These are phyloP conservation scores for Rhizomys pruinosus DNA, from an alignment of 2,113 vertebrate species.

Conservation along the genomic window DNA sequence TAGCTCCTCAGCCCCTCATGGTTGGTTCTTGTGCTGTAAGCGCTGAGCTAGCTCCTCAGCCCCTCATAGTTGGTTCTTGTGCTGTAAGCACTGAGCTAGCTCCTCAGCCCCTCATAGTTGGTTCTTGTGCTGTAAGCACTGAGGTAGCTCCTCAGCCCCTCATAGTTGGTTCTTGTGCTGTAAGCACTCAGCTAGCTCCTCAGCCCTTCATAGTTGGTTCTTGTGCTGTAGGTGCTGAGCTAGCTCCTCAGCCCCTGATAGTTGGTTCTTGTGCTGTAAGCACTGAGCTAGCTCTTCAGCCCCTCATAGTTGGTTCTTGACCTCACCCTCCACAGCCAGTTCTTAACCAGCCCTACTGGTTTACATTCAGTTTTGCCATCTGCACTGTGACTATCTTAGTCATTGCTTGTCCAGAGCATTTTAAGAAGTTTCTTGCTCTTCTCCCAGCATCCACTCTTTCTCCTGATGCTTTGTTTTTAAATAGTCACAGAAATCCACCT, in stretches of 20 bases:
- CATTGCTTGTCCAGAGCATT: too few relatives aligned
- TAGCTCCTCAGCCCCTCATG: too few relatives aligned
- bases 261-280: not conserved
- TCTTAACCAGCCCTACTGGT: not conserved
- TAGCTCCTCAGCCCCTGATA: too few relatives aligned
- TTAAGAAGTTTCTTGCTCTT: not conserved
- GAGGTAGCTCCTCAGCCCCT: not conserved
- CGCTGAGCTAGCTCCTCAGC: not conserved
- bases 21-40: not conserved
- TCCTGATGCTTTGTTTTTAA: not conserved
- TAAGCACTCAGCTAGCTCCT: not conserved
- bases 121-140: too few relatives aligned
- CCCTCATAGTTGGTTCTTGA: not conserved
- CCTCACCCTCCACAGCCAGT: not conserved
- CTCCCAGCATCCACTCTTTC: not conserved
- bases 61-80: not conserved
- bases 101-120: not conserved
- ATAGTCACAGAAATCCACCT: not conserved
- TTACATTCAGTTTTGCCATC: not conserved
- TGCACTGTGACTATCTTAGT: not conserved
- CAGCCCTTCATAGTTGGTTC: not conserved
- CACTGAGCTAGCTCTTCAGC: not conserved
- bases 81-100: too few relatives aligned
- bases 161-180: not conserved
- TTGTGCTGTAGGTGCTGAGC: too few relatives aligned